A percentile compares a stretch with the other conserved stretches of the same genome.
These are phyloP conservation scores for Alitta virens DNA, from an alignment of 2,888 invertebrate species.

Conservation along the genomic window DNA sequence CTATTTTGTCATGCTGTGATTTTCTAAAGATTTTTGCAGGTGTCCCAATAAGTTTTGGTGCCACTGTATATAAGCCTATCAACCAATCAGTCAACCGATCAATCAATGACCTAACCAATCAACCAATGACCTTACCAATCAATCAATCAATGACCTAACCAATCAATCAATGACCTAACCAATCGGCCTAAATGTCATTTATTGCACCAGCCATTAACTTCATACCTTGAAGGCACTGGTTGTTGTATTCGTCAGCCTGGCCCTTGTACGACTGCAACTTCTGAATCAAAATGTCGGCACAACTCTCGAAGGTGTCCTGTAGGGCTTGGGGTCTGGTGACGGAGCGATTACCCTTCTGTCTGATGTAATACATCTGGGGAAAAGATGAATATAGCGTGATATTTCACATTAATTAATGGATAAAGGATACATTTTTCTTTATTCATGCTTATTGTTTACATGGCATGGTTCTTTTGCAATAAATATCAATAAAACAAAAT, in stretches of 20 bases:
- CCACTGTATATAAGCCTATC: too few relatives aligned
- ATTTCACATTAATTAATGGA: too few relatives aligned
- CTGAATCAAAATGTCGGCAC: constrained; percentile 46
- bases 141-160: neutral
- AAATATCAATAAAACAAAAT: too few relatives aligned
- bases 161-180: neutral
- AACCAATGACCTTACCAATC: neutral
- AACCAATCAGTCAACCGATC: too few relatives aligned
- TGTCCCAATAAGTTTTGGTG: too few relatives aligned
- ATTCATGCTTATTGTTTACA: too few relatives aligned
- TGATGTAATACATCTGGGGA: constrained; percentile 48
- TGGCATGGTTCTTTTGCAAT: too few relatives aligned
- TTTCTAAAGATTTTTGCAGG: too few relatives aligned
- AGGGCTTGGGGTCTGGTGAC: constrained; percentile 54
- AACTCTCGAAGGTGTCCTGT: constrained; percentile 54
- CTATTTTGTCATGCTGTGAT: too few relatives aligned
- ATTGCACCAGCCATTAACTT: neutral
- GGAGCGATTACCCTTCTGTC: constrained; percentile 48
- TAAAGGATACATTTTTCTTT: too few relatives aligned
- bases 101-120: neutral
- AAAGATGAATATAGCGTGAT: neutral
- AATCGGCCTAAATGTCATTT: neutral
- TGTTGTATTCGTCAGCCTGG: constrained; percentile 53
- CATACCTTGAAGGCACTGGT: constrained; percentile 56
- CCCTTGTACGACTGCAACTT: constrained; percentile 53